These are phyloP conservation scores for Stramonita haemastoma DNA, from an alignment of 2,888 invertebrate species.

Conservation along the genomic window DNA sequence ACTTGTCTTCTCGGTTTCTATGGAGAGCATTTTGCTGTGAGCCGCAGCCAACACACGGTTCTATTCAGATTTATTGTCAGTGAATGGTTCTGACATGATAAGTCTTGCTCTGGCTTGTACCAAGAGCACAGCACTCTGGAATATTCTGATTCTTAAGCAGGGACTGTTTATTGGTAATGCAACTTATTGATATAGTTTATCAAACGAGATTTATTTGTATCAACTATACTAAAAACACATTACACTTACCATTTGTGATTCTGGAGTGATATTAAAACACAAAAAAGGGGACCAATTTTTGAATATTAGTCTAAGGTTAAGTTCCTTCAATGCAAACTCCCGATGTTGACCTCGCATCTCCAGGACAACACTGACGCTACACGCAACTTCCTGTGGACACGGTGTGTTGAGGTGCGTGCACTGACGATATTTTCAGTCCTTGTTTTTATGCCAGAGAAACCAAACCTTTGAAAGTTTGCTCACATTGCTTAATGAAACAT, in stretches of 20 bases:
- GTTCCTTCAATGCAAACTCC: neutral
- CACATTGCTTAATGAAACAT: neutral
- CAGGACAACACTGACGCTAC: conserved; percentile 17
- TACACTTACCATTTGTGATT: neutral
- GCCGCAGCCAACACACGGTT: neutral
- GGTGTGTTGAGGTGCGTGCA: neutral
- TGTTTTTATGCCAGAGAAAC: neutral
- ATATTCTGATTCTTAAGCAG: neutral
- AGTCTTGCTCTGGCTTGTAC: neutral
- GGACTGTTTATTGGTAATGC: neutral
- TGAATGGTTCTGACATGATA: neutral
- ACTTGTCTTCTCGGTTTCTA: neutral
- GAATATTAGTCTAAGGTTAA: neutral
- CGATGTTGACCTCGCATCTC: neutral
- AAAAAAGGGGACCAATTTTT: neutral
- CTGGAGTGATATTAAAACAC: no score
- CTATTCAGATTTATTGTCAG: neutral
- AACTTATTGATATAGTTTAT: neutral
- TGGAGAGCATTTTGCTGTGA: neutral
- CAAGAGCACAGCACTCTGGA: conserved; percentile 3
- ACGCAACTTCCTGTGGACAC: neutral
- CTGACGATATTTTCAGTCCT: neutral
- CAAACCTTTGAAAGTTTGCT: neutral
- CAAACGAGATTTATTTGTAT: neutral
- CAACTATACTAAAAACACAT: neutral